Evolutionary conservation across 2,797 vertebrate species (phyloP).

Genomic region (Lepilemur septentrionalis): DNA sequence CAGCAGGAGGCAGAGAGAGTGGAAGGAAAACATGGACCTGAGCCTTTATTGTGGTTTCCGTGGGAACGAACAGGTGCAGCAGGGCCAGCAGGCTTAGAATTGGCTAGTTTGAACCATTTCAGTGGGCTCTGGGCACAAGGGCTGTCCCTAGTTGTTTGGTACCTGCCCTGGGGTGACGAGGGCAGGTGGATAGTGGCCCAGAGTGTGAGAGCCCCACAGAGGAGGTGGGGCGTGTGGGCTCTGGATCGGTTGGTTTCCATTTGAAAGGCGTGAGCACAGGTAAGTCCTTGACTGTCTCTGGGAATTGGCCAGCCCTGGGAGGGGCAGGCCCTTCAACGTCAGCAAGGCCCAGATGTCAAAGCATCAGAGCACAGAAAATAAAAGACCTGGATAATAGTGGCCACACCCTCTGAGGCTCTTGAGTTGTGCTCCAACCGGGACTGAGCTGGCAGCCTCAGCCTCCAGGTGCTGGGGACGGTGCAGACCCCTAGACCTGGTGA

Average conservation of each 20-base stretch:
- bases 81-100: not conserved
- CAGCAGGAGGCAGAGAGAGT: not conserved
- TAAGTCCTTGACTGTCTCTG: not conserved
- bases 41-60: not conserved
- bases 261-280: not conserved
- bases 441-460: not conserved
- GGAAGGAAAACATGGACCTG: not conserved
- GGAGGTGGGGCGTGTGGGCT: not conserved
- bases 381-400: not conserved
- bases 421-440: not conserved
- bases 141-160: not conserved
- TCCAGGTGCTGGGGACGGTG: not conserved
- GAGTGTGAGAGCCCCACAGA: not conserved
- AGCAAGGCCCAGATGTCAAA: not conserved
- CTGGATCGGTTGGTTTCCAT: not conserved
- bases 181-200: not conserved
- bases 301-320: not conserved
- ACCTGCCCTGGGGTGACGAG: not conserved
- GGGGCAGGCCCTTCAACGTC: not conserved
- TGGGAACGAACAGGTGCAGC: not conserved
- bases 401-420: not conserved
- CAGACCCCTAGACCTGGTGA: not conserved
- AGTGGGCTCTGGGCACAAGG: not conserved
- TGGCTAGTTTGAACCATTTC: not conserved
- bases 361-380: not conserved